Evolutionary conservation across 2,113 vertebrate genomes (phyloP).

Genomic region (Cyprinodon tularosa): DNA sequence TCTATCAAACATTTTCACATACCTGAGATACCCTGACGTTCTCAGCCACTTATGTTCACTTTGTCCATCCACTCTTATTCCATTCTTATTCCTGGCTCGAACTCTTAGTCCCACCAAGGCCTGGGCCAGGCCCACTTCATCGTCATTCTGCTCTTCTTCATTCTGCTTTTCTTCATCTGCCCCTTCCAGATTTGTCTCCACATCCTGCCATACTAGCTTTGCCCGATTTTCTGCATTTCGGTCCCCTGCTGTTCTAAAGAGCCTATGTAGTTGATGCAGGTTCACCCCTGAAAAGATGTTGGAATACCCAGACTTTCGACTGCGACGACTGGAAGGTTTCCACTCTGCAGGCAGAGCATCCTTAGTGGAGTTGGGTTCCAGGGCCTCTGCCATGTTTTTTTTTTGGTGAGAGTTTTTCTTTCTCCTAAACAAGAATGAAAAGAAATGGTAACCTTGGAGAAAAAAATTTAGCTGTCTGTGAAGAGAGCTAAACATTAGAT

Average conservation of each 20-base stretch:
- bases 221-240: slow-evolving; percentile 83
- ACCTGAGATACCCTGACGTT: slow-evolving; percentile 65
- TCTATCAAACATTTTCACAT: slow-evolving; percentile 20
- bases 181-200: slow-evolving; percentile 53
- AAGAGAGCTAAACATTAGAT: too few relatives aligned
- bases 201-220: slow-evolving; percentile 81
- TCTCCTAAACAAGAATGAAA: background rate
- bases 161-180: slow-evolving; percentile 75
- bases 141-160: slow-evolving; percentile 68
- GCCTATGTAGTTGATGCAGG: slow-evolving; percentile 62
- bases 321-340: slow-evolving; percentile 44
- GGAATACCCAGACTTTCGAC: slow-evolving; percentile 84
- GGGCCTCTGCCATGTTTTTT: slow-evolving; percentile 63
- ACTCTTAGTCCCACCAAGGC: slow-evolving; percentile 84
- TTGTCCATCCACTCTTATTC: slow-evolving; percentile 54
- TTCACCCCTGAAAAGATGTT: slow-evolving; percentile 85
- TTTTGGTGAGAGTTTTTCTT: background rate
- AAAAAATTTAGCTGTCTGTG: background rate
- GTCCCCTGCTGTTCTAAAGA: slow-evolving; percentile 84
- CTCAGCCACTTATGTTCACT: slow-evolving; percentile 59
- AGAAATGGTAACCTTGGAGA: background rate
- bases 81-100: slow-evolving; percentile 67
- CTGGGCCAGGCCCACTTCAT: slow-evolving; percentile 80
- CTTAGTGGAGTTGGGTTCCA: slow-evolving; percentile 47
- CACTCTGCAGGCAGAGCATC: slow-evolving; percentile 48